Conservation (phyloP, 2,888 invertebrate genomes). For the Seira musarum region DNA sequence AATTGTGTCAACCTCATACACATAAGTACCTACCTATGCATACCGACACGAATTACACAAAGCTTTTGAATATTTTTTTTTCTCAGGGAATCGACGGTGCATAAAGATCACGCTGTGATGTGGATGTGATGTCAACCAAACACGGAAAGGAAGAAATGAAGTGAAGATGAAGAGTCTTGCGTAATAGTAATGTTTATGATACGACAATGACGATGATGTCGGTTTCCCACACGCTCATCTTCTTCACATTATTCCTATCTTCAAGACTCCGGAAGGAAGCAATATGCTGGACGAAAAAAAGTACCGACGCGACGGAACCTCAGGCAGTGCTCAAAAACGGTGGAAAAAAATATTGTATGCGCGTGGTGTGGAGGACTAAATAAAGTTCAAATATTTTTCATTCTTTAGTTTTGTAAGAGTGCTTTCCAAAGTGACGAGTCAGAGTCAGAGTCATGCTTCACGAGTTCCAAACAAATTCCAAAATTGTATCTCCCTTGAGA, state of each 20-base stretch:
- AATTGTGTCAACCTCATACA: too few species aligned
- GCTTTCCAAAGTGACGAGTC: neutral
- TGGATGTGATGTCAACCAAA: too few species aligned
- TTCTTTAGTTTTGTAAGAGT: neutral
- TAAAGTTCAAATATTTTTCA: too few species aligned
- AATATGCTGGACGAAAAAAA: neutral
- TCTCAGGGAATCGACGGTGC: too few species aligned
- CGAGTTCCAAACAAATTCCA: neutral
- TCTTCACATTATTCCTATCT: neutral
- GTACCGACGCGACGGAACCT: neutral
- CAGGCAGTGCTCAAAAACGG: neutral
- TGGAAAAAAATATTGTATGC: neutral
- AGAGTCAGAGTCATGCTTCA: neutral
- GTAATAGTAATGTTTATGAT: conserved; percentile 7
- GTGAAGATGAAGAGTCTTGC: neutral
- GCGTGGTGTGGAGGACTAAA: too few species aligned
- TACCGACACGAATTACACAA: too few species aligned
- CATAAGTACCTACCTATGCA: too few species aligned
- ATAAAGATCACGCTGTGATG: too few species aligned
- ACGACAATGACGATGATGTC: neutral
- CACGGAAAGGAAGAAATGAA: too few species aligned
- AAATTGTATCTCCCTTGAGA: too few species aligned
- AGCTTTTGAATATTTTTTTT: too few species aligned
- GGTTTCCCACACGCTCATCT: neutral
- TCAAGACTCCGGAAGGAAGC: neutral